phyloP scores from a whole-genome alignment of 2,888 invertebrate genomes.

The Agriotes lineatus region DNA sequence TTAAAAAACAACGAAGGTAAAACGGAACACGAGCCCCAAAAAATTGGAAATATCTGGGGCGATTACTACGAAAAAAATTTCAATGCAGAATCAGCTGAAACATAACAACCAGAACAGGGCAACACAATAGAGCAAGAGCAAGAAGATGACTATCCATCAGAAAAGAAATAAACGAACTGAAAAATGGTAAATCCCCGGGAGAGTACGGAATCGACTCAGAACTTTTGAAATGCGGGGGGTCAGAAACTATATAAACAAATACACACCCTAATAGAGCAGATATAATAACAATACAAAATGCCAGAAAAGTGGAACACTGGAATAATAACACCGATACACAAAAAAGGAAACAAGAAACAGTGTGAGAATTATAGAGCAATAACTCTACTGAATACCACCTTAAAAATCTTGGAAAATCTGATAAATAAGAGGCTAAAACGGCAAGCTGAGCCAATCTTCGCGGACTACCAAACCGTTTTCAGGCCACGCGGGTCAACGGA shows the following conservation, averaged over 20 bases:
- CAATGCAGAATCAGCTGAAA: neutral
- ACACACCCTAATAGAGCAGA: conserved; percentile 13
- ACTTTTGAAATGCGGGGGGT: conserved; percentile 9
- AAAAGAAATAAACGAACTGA: conserved; percentile 8
- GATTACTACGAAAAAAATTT: neutral
- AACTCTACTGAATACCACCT: too few species aligned
- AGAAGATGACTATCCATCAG: conserved; percentile 8
- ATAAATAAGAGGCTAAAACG: too few species aligned
- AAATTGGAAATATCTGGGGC: conserved; percentile 10
- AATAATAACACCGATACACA: conserved; percentile 2
- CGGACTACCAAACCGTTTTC: too few species aligned
- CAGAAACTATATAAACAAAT: conserved; percentile 6
- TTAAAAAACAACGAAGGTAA: conserved; percentile 17
- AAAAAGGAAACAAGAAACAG: neutral
- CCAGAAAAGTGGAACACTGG: conserved; percentile 1
- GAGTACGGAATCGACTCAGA: conserved; percentile 4
- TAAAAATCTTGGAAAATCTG: too few species aligned
- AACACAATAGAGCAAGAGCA: neutral
- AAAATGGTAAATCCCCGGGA: conserved; percentile 6
- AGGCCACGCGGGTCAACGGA: too few species aligned
- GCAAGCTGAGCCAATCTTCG: too few species aligned
- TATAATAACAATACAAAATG: conserved; percentile 16
- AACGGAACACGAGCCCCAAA: conserved; percentile 15
- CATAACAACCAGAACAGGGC: neutral
- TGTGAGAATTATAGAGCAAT: neutral